A percentile compares a stretch with the other conserved stretches of the same genome.
phyloP scores from a whole-genome alignment of 1,140 invertebrate genomes.

The Drosophila novamexicana region DNA sequence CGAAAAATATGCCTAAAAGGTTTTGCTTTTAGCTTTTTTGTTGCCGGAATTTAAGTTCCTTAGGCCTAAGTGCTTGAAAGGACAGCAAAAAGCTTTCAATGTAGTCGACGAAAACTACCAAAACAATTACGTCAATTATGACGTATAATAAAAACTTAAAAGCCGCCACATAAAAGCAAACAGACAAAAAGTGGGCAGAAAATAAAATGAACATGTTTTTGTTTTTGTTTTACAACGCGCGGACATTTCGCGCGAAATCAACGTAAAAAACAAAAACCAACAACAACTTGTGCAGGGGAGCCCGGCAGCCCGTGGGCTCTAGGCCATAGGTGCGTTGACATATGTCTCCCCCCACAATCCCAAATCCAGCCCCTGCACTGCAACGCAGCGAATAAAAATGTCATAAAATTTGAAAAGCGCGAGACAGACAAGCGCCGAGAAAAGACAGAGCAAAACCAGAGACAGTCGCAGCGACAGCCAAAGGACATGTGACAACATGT shows the following conservation, averaged over 20 bases:
- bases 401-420: slow-evolving; percentile 78
- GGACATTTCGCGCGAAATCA: slow-evolving; percentile 48
- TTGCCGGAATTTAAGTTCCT: background rate
- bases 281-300: slow-evolving; percentile 18
- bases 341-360: slow-evolving; percentile 10
- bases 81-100: slow-evolving; percentile 74
- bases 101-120: slow-evolving; percentile 53
- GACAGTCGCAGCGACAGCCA: slow-evolving; percentile 12
- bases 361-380: background rate
- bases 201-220: slow-evolving; percentile 65
- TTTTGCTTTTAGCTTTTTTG: background rate
- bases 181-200: slow-evolving; percentile 14
- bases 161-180: slow-evolving; percentile 46
- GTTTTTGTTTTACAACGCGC: slow-evolving; percentile 46
- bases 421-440: slow-evolving; percentile 55
- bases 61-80: slow-evolving; percentile 29
- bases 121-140: slow-evolving; percentile 79
- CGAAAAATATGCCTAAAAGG: background rate
- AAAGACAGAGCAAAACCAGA: background rate
- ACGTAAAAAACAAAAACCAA: slow-evolving; percentile 34
- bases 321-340: slow-evolving; percentile 62
- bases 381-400: slow-evolving; percentile 68
- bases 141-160: slow-evolving; percentile 70
- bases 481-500: slow-evolving; percentile 50
- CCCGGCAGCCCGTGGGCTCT: background rate